Evolutionary conservation across 2,797 vertebrate species (phyloP).

Genomic region (Rhinella marina): DNA sequence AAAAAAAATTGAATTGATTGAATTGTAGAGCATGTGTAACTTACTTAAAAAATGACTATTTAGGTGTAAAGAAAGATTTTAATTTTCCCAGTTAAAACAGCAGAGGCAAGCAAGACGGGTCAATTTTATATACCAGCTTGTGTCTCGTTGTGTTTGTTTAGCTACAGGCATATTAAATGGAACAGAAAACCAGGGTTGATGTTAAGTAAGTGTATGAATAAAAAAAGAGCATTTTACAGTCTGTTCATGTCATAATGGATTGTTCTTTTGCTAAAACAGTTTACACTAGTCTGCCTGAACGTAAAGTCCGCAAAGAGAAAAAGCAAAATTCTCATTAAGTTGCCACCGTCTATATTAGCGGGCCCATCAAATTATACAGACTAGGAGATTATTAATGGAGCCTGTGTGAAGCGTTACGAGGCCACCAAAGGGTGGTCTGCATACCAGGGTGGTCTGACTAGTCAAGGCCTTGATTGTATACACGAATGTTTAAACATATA

Average conservation of each 20-base stretch:
- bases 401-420: slow-evolving; percentile 79
- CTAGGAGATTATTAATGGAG: slow-evolving; percentile 74
- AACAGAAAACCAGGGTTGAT: slow-evolving; percentile 16
- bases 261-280: slow-evolving; percentile 54
- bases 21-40: background rate
- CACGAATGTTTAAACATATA: slow-evolving; percentile 84
- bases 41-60: background rate
- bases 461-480: slow-evolving; percentile 79
- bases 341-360: slow-evolving; percentile 69
- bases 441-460: slow-evolving; percentile 81
- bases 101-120: background rate
- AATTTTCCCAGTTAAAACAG: too few relatives aligned
- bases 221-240: slow-evolving; percentile 23
- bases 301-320: slow-evolving; percentile 58
- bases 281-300: slow-evolving; percentile 60
- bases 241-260: slow-evolving; percentile 46
- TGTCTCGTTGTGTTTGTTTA: slow-evolving; percentile 57
- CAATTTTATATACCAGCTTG: slow-evolving; percentile 27
- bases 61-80: background rate
- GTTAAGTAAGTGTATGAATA: slow-evolving; percentile 3
- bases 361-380: slow-evolving; percentile 73
- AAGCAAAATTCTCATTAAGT: slow-evolving; percentile 67
- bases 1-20: too few relatives aligned
- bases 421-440: slow-evolving; percentile 79
- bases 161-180: slow-evolving; percentile 52